A percentile compares a stretch with the other conserved stretches of the same genome.
Evolutionary conservation across 2,113 vertebrate genomes (phyloP).

Genomic region (Cyprinodon brontotheroides): DNA sequence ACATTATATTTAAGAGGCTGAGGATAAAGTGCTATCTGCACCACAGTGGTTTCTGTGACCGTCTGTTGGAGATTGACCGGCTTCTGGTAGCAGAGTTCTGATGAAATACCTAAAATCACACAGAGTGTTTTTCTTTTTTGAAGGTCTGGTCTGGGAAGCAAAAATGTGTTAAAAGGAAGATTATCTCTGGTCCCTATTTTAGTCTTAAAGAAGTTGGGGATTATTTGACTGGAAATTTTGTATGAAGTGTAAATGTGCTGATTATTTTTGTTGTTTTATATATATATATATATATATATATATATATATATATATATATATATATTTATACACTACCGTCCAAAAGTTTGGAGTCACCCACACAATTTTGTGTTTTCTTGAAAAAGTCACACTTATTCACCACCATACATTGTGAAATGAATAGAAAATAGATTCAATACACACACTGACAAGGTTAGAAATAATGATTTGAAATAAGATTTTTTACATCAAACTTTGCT

Average conservation of each 20-base stretch:
- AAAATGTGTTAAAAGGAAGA: constrained; percentile 48
- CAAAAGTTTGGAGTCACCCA: too few relatives aligned
- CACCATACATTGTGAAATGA: too few relatives aligned
- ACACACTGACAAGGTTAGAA: too few relatives aligned
- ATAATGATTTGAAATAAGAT: too few relatives aligned
- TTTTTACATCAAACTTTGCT: too few relatives aligned
- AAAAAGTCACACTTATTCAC: too few relatives aligned
- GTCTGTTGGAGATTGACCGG: constrained; percentile 57
- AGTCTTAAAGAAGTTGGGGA: constrained; percentile 35
- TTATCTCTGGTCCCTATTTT: constrained; percentile 56
- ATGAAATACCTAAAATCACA: constrained; percentile 60
- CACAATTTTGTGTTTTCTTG: too few relatives aligned
- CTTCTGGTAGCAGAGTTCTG: constrained; percentile 52
- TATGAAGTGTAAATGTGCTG: constrained; percentile 39
- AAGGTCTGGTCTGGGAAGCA: constrained; percentile 61
- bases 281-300: too few relatives aligned
- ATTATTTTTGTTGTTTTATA: constrained; percentile 32
- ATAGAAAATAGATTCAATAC: too few relatives aligned
- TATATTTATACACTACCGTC: too few relatives aligned
- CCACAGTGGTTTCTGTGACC: constrained; percentile 60
- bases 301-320: too few relatives aligned
- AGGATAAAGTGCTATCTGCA: constrained; percentile 77
- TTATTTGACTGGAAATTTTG: constrained; percentile 28
- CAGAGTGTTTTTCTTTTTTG: constrained; percentile 62
- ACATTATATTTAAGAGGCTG: constrained; percentile 92